Percentiles rank a stretch among this genome's conserved stretches.
Evolutionary conservation across 2,888 invertebrate genomes (phyloP).

Genomic region (Alloplasta piceator): DNA sequence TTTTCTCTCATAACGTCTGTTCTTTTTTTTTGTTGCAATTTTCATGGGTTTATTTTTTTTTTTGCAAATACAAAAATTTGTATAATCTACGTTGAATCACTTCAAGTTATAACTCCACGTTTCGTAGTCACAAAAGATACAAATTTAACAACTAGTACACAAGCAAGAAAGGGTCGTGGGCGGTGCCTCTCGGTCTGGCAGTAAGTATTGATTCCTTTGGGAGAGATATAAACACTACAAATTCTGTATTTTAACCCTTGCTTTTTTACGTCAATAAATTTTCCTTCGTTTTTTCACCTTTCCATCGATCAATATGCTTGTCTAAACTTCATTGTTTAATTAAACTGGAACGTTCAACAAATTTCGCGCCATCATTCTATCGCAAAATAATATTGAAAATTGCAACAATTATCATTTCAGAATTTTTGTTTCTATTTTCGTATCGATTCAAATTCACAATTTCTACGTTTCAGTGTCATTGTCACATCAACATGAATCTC

Average conservation of each 20-base stretch:
- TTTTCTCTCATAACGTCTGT: constrained; percentile 16
- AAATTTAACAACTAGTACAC: constrained; percentile 77
- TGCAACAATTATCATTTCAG: no score
- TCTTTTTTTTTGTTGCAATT: constrained; percentile 18
- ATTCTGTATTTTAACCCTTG: constrained; percentile 37
- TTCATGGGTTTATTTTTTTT: constrained; percentile 22
- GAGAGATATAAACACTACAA: constrained; percentile 64
- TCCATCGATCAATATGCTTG: no score
- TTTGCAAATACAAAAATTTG: constrained; percentile 77
- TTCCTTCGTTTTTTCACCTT: background rate
- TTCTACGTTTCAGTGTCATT: no score
- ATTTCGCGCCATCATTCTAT: no score
- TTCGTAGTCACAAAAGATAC: constrained; percentile 77
- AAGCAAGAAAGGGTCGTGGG: constrained; percentile 74
- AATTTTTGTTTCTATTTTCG: no score
- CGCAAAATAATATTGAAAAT: no score
- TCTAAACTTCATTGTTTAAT: no score
- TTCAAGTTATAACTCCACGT: constrained; percentile 72
- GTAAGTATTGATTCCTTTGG: constrained; percentile 68
- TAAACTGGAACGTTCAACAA: no score
- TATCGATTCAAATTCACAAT: no score
- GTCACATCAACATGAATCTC: no score
- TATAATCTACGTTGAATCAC: constrained; percentile 79
- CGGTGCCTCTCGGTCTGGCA: constrained; percentile 75
- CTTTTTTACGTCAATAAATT: constrained; percentile 27